Percentiles rank a stretch among this genome's conserved stretches.
Evolutionary conservation across 2,888 invertebrate genomes (phyloP).

Genomic region (Lasiommata megera): DNA sequence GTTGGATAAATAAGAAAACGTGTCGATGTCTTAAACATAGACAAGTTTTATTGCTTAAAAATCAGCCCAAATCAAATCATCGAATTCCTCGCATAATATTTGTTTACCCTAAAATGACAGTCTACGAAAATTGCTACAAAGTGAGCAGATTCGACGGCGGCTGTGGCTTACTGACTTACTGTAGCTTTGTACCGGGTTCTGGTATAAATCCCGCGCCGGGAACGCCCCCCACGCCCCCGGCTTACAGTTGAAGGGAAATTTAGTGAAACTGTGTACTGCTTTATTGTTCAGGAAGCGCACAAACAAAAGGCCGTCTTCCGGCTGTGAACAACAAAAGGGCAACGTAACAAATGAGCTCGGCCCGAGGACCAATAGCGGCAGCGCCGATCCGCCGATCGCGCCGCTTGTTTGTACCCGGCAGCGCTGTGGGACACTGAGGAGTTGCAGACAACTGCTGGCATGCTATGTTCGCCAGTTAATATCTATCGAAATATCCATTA

Average conservation of each 20-base stretch:
- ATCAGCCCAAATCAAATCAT: neutral
- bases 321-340: neutral
- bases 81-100: neutral
- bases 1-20: too few relatives aligned
- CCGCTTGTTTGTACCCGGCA: too few relatives aligned
- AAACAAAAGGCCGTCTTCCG: neutral
- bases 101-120: slow-evolving; percentile 11
- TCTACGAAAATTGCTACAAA: slow-evolving; percentile 37
- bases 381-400: too few relatives aligned
- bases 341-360: too few relatives aligned
- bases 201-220: slow-evolving; percentile 37
- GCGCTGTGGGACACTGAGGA: too few relatives aligned
- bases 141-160: slow-evolving; percentile 38
- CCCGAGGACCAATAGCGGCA: too few relatives aligned
- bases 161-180: slow-evolving; percentile 39
- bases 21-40: neutral
- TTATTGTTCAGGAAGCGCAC: slow-evolving; percentile 12
- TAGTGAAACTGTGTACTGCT: slow-evolving; percentile 33
- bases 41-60: neutral
- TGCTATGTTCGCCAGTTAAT: too few relatives aligned
- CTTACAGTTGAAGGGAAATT: slow-evolving; percentile 35
- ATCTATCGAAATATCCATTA: too few relatives aligned
- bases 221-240: slow-evolving; percentile 34
- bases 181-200: slow-evolving; percentile 39
- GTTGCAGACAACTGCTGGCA: too few relatives aligned